Conservation (phyloP, 2,797 vertebrate genomes). For the Steatocranus sp. region DNA sequence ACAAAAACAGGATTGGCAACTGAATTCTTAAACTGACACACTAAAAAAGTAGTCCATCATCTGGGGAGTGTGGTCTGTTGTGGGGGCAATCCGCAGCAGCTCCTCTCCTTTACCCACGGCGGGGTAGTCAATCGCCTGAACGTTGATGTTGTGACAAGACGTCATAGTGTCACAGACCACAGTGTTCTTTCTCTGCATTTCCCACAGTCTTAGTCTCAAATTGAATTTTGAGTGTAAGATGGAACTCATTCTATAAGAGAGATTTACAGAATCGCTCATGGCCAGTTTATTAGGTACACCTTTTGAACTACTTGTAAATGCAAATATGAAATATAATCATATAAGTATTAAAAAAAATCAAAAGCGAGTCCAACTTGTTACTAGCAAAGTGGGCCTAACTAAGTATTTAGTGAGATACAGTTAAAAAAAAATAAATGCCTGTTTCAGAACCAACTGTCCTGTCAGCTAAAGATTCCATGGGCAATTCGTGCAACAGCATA, state of each 20-base stretch:
- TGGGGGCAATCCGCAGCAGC: conserved; percentile 87
- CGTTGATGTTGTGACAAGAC: conserved; percentile 87
- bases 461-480: not conserved
- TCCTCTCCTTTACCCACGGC: conserved; percentile 88
- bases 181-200: conserved; percentile 89
- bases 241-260: not conserved
- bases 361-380: not conserved
- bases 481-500: not conserved
- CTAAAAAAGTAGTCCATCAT: conserved; percentile 91
- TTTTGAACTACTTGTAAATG: not conserved
- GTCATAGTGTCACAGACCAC: conserved; percentile 87
- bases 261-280: not conserved
- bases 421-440: not conserved
- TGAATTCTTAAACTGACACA: conserved; percentile 55
- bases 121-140: conserved; percentile 93
- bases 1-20: not conserved
- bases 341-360: not conserved
- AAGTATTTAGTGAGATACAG: not conserved
- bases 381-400: not conserved
- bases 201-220: conserved; percentile 49
- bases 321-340: not conserved
- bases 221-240: not conserved
- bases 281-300: not conserved
- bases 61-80: conserved; percentile 89
- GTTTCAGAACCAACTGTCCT: not conserved